phyloP scores from a whole-genome alignment of 2,113 vertebrate species.

The Podocnemis expansa region DNA sequence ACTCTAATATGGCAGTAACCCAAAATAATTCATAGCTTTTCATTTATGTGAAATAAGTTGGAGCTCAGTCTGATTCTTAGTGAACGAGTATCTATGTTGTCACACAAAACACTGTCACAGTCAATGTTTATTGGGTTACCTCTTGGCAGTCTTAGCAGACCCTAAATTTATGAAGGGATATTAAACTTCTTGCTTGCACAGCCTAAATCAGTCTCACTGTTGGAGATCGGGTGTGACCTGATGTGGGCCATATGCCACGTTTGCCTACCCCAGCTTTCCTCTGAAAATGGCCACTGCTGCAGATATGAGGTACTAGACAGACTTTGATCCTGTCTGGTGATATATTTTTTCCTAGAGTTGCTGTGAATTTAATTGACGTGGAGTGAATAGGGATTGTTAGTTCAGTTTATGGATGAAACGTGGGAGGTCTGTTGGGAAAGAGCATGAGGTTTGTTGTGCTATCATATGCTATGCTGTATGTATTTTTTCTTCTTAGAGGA shows the following conservation, averaged over 20 bases:
- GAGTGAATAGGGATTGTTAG: neutral
- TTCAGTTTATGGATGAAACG: neutral
- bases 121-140: neutral
- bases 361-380: neutral
- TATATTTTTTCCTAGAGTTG: neutral
- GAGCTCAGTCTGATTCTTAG: neutral
- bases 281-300: neutral
- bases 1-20: neutral
- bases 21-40: neutral
- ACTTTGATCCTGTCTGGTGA: neutral
- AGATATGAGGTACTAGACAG: neutral
- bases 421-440: neutral
- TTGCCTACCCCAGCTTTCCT: neutral
- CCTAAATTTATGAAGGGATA: neutral
- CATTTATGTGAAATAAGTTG: neutral
- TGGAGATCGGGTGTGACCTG: neutral
- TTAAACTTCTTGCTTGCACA: neutral
- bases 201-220: neutral
- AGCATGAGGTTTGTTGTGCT: neutral
- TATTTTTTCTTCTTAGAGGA: neutral
- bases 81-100: accelerated
- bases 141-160: neutral
- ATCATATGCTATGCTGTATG: neutral
- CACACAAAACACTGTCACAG: neutral
- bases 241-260: neutral